A percentile compares a stretch with the other conserved stretches of the same genome.
Evolutionary conservation across 2,888 invertebrate species (phyloP).

Genomic region (Tholera decimalis): DNA sequence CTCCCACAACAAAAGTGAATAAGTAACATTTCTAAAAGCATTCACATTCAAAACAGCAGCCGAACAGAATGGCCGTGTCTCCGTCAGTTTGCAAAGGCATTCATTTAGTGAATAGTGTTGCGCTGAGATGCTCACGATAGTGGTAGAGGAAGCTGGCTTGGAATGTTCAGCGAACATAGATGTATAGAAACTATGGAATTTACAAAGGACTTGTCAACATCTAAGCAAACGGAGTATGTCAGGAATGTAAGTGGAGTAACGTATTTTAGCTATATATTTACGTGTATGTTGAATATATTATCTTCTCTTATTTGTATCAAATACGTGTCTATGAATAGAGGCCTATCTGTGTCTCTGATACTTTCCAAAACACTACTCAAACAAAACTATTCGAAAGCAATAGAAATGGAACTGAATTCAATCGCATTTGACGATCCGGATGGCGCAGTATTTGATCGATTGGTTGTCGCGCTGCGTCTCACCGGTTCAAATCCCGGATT

Average conservation of each 20-base stretch:
- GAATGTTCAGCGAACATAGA: slow-evolving; percentile 31
- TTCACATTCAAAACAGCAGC: slow-evolving; percentile 46
- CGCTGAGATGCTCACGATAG: slow-evolving; percentile 56
- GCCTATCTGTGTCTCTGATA: no score
- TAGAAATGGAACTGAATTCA: no score
- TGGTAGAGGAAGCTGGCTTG: slow-evolving; percentile 34
- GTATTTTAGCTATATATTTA: not conserved
- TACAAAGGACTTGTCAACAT: not conserved
- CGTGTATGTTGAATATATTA: no score
- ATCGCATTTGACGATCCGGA: no score
- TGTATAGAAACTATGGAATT: slow-evolving; percentile 14
- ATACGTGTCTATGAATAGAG: no score
- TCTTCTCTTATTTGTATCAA: no score
- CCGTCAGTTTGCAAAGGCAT: slow-evolving; percentile 48
- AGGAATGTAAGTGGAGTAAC: no score
- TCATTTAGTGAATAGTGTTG: slow-evolving; percentile 59
- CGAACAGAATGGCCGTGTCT: slow-evolving; percentile 34
- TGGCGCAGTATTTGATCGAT: no score
- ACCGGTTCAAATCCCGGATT: no score
- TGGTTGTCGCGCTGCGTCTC: no score
- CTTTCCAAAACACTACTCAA: no score
- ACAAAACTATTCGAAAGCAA: no score
- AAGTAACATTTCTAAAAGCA: slow-evolving; percentile 52
- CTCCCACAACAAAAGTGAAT: slow-evolving; percentile 26
- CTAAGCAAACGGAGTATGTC: not conserved